A percentile compares a stretch with the other conserved stretches of the same genome.
Evolutionary conservation across 2,797 vertebrate species (phyloP).

Genomic region (Pipistrellus nathusii): DNA sequence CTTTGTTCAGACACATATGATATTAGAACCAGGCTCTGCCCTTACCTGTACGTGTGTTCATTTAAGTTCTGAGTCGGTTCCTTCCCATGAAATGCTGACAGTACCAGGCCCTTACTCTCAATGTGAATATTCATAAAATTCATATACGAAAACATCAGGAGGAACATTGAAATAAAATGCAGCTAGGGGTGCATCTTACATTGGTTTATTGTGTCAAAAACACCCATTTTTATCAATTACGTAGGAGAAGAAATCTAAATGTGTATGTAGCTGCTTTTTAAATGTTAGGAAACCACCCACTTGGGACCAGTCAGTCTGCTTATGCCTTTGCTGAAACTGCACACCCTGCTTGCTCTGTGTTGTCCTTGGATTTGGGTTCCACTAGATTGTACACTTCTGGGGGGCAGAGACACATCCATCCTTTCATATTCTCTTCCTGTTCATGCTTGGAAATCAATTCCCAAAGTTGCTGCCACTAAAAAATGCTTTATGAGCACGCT

Average conservation of each 20-base stretch:
- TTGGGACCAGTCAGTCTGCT: not conserved
- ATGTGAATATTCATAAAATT: slow-evolving; percentile 12
- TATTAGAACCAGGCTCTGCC: not conserved
- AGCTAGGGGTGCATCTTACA: not conserved
- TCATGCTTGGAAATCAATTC: not conserved
- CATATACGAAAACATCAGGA: not conserved
- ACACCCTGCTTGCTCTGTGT: not conserved
- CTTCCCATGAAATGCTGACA: slow-evolving; percentile 21
- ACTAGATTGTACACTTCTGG: not conserved
- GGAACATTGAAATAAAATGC: not conserved
- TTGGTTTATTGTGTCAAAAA: not conserved
- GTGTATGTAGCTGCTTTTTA: not conserved
- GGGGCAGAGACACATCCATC: not conserved
- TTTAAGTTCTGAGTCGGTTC: slow-evolving; percentile 9
- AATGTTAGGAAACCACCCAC: not conserved
- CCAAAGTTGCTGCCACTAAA: not conserved
- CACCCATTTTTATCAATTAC: slow-evolving; percentile 13
- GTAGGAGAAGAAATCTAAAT: slow-evolving; percentile 39
- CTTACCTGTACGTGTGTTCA: not conserved
- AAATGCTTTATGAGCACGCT: not conserved
- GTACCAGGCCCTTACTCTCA: slow-evolving; percentile 36
- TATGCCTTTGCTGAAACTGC: not conserved
- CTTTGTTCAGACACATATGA: not conserved
- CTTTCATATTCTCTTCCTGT: not conserved
- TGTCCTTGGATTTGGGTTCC: not conserved